Evolutionary conservation across 2,113 vertebrate species (phyloP).

Genomic region (Mustelus asterias): DNA sequence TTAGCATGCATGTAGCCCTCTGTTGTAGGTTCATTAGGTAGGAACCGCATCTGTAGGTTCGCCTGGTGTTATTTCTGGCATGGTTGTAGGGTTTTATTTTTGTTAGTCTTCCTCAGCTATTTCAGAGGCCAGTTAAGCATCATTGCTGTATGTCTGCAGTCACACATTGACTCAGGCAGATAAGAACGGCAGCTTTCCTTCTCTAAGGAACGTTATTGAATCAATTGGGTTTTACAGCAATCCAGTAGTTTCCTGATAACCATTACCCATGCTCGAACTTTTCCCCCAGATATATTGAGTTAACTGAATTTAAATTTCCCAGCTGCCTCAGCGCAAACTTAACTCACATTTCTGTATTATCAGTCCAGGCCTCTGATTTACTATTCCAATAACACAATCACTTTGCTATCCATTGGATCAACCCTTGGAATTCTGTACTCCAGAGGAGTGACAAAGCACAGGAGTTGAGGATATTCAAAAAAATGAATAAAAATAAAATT

Average conservation of each 20-base stretch:
- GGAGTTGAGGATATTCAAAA: too few relatives aligned
- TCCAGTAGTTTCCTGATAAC: background rate
- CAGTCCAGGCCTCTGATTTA: too few relatives aligned
- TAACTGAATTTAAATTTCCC: too few relatives aligned
- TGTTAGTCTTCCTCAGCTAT: background rate
- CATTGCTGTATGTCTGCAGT: background rate
- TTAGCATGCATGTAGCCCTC: background rate
- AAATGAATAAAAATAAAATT: too few relatives aligned
- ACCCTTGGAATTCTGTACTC: background rate
- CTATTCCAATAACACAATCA: background rate
- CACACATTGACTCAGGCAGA: background rate
- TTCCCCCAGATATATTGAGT: too few relatives aligned
- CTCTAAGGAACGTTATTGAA: background rate
- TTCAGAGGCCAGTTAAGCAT: background rate
- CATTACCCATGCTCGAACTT: background rate
- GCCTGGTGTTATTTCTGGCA: background rate
- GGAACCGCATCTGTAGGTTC: background rate
- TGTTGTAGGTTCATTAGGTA: background rate
- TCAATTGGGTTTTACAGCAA: background rate
- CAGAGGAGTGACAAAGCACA: background rate
- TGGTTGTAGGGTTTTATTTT: background rate
- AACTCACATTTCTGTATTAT: too few relatives aligned
- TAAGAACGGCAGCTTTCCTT: background rate
- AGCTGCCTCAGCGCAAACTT: too few relatives aligned
- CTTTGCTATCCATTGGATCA: background rate